Conservation (phyloP, 2,888 invertebrate species). For the Acrocyrtus sp. region DNA sequence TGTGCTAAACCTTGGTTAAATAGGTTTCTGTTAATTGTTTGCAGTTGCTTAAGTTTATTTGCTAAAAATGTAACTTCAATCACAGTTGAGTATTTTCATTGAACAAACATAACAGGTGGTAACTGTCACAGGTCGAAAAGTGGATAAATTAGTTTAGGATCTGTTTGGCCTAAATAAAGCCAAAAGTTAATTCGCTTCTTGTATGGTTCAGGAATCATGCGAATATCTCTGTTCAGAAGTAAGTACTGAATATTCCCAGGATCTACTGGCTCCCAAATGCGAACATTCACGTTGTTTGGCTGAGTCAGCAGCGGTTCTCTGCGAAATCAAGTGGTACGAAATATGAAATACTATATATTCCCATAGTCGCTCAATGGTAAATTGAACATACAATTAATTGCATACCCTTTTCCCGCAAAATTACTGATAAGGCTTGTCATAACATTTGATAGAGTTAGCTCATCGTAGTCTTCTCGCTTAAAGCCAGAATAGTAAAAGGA, state of each 20-base stretch:
- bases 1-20: too few relatives aligned
- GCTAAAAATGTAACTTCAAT: too few relatives aligned
- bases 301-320: constrained; percentile 50
- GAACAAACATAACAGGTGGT: constrained; percentile 1
- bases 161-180: constrained; percentile 33
- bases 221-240: constrained; percentile 37
- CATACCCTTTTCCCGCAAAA: constrained; percentile 47
- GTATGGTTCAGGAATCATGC: constrained; percentile 53
- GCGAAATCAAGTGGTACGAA: not conserved
- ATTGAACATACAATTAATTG: not conserved
- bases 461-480: constrained; percentile 42
- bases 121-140: constrained; percentile 23
- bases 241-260: constrained; percentile 37
- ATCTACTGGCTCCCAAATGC: constrained; percentile 51
- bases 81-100: constrained; percentile 31
- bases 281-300: constrained; percentile 31
- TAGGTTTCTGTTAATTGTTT: too few relatives aligned
- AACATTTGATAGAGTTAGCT: constrained; percentile 45
- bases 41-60: too few relatives aligned
- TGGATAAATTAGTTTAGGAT: constrained; percentile 38
- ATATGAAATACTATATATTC: not conserved
- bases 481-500: constrained; percentile 48
- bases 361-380: not conserved
- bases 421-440: constrained; percentile 49
- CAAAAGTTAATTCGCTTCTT: constrained; percentile 46